These are phyloP conservation scores for Pyrgus malvae DNA, from an alignment of 2,888 invertebrate genomes.

Conservation along the genomic window DNA sequence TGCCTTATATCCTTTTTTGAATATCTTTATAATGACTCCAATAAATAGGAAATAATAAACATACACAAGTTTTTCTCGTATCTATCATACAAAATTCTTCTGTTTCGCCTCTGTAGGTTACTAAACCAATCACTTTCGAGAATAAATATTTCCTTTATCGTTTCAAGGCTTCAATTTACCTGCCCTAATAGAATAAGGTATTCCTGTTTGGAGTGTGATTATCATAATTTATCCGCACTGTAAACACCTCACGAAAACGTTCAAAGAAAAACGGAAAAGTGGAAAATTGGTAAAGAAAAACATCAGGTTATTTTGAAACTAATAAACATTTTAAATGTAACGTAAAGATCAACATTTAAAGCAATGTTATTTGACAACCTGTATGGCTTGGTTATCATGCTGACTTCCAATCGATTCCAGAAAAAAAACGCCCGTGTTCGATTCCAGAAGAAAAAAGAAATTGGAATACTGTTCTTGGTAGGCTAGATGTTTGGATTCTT, in stretches of 20 bases:
- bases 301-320: background rate
- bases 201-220: conserved; percentile 16
- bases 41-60: too few species aligned
- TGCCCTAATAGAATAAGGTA: conserved; percentile 10
- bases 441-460: too few species aligned
- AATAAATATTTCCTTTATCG: conserved; percentile 11
- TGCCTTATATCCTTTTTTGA: too few species aligned
- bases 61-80: too few species aligned
- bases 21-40: too few species aligned
- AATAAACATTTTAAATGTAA: conserved; percentile 8
- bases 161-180: conserved; percentile 10
- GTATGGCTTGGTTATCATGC: too few species aligned
- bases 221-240: conserved; percentile 15
- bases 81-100: too few species aligned
- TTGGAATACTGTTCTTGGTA: too few species aligned
- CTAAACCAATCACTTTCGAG: background rate
- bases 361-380: too few species aligned
- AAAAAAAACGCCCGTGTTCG: too few species aligned
- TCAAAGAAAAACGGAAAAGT: conserved; percentile 13
- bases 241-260: conserved; percentile 16
- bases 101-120: background rate
- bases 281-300: background rate
- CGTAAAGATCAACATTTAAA: background rate
- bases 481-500: too few species aligned
- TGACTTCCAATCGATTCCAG: too few species aligned